Evolutionary conservation across 2,797 vertebrate genomes (phyloP).

Genomic region (Falco cherrug): DNA sequence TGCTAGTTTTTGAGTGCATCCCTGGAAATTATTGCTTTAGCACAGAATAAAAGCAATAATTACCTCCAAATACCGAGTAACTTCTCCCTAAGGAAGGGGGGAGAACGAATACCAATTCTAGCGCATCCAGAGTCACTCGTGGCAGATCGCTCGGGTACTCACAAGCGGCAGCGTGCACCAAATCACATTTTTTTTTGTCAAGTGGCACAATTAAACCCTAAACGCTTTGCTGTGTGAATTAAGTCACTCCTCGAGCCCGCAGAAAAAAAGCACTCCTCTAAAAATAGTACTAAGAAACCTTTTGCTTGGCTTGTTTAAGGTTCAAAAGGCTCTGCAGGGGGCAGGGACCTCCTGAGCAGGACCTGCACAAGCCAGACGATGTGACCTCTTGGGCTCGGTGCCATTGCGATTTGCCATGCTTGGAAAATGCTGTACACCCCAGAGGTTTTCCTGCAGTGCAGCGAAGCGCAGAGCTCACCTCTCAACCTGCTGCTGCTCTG

Average conservation of each 20-base stretch:
- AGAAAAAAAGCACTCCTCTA: background rate
- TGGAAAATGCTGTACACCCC: accelerated
- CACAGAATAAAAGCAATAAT: slow-evolving; percentile 30
- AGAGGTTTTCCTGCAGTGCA: background rate
- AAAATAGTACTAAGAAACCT: background rate
- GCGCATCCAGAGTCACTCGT: accelerated
- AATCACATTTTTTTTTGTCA: accelerated
- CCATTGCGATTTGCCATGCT: accelerated
- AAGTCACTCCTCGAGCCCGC: accelerated
- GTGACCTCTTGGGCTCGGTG: accelerated
- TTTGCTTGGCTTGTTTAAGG: background rate
- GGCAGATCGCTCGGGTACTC: background rate
- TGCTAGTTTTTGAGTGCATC: slow-evolving; percentile 35
- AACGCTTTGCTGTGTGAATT: accelerated
- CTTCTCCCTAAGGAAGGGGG: background rate
- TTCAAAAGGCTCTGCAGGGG: background rate
- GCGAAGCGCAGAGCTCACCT: background rate
- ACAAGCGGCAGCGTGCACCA: accelerated
- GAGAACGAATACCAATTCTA: background rate
- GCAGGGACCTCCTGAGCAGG: background rate
- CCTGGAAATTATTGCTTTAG: slow-evolving; percentile 54
- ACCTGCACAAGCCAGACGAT: accelerated
- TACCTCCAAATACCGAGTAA: slow-evolving; percentile 7
- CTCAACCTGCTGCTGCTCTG: background rate
- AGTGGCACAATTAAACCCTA: background rate